These are phyloP conservation scores for Litocranius walleri DNA, from an alignment of 2,113 vertebrate genomes.

Conservation along the genomic window DNA sequence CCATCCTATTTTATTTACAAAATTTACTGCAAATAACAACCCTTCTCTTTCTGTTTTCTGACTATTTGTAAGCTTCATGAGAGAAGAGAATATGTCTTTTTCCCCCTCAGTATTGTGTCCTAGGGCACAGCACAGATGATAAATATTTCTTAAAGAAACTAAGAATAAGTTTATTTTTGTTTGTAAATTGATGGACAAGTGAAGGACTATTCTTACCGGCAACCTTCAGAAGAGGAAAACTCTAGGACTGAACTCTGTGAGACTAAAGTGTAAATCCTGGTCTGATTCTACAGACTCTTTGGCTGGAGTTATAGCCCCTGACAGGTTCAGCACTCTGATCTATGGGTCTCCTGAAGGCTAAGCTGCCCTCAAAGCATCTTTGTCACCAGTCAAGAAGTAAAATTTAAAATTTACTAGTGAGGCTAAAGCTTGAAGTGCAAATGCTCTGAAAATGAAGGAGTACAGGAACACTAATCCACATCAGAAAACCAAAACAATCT, in stretches of 20 bases:
- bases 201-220: not conserved
- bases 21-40: not conserved
- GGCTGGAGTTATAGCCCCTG: not conserved
- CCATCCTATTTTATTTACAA: not conserved
- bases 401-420: not conserved
- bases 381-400: not conserved
- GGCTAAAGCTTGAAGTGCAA: not conserved
- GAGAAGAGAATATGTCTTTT: not conserved
- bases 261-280: not conserved
- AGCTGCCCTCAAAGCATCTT: not conserved
- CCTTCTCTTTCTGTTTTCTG: not conserved
- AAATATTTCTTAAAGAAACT: not conserved
- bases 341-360: not conserved
- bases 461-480: not conserved
- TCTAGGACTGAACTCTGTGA: not conserved
- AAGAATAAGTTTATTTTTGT: not conserved
- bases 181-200: not conserved
- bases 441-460: not conserved
- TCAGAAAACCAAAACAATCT: not conserved
- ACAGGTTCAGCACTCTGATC: not conserved
- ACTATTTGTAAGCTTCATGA: not conserved
- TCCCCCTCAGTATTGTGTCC: not conserved
- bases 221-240: not conserved
- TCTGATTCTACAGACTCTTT: not conserved
- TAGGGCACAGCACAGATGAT: not conserved